phyloP scores from a whole-genome alignment of 2,797 vertebrate genomes.

The Diceros bicornis region DNA sequence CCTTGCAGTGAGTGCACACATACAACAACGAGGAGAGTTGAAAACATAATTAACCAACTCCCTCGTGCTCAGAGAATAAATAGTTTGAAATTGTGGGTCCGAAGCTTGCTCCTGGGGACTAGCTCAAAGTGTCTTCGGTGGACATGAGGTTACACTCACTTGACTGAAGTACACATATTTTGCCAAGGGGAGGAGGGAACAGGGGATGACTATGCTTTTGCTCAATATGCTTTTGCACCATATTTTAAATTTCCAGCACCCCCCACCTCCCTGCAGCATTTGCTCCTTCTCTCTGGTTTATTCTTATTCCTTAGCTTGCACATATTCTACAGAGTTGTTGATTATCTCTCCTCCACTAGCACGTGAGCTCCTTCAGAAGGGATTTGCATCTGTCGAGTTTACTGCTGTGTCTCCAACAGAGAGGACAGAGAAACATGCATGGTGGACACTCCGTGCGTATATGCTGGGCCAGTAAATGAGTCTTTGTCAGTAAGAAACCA shows the following conservation, averaged over 20 bases:
- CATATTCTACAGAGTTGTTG: rapidly evolving
- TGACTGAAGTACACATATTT: no score
- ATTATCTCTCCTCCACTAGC: not conserved
- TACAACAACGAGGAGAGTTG: constrained; percentile 82
- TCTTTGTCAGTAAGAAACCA: not conserved
- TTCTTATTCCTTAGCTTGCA: no score
- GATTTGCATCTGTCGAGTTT: no score
- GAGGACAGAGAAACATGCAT: not conserved
- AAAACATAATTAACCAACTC: constrained; percentile 82
- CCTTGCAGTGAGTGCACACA: constrained; percentile 88
- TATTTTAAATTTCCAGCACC: rapidly evolving
- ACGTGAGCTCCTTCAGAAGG: rapidly evolving
- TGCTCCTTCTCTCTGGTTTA: not conserved
- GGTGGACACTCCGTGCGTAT: rapidly evolving
- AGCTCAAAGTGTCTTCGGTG: no score
- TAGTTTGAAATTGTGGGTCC: constrained; percentile 87
- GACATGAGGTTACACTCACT: no score
- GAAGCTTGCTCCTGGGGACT: not conserved
- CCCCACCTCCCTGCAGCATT: rapidly evolving
- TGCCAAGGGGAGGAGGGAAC: no score
- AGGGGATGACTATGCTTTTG: no score
- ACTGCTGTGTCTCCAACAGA: not conserved
- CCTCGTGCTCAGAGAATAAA: constrained; percentile 87
- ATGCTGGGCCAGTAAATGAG: no score
- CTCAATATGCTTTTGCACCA: not conserved